These are phyloP conservation scores for Loxodonta africana DNA, from an alignment of 2,113 vertebrate species.

Conservation along the genomic window DNA sequence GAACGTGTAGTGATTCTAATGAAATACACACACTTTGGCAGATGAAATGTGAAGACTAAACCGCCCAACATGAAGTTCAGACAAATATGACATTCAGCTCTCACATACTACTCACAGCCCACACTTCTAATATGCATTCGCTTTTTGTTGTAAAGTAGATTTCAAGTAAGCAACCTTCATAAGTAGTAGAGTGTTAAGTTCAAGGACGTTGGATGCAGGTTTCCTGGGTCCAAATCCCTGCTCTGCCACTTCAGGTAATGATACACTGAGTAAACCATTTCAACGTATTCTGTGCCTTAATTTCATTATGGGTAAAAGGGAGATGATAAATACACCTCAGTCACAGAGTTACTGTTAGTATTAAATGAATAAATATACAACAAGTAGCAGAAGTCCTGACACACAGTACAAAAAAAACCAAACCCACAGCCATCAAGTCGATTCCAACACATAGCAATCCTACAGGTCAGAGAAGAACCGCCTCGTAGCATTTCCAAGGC, in stretches of 20 bases:
- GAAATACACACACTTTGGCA: neutral
- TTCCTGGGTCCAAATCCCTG: slow-evolving; percentile 22
- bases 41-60: slow-evolving; percentile 58
- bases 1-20: slow-evolving; percentile 24
- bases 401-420: neutral
- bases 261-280: slow-evolving; percentile 26
- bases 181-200: neutral
- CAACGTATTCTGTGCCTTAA: neutral
- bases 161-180: neutral
- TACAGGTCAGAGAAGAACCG: too few species aligned
- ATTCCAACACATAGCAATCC: too few species aligned
- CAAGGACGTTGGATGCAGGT: slow-evolving; percentile 3
- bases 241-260: slow-evolving; percentile 4
- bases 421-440: too few species aligned
- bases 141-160: neutral
- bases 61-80: slow-evolving; percentile 54
- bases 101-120: neutral
- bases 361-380: neutral
- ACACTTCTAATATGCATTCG: neutral
- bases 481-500: too few species aligned
- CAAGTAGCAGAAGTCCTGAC: neutral
- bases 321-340: slow-evolving; percentile 5
- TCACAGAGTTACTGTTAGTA: neutral
- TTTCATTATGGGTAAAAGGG: slow-evolving; percentile 15
- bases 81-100: neutral